Conservation (phyloP, 2,888 invertebrate species). For the Netelia virgata region DNA sequence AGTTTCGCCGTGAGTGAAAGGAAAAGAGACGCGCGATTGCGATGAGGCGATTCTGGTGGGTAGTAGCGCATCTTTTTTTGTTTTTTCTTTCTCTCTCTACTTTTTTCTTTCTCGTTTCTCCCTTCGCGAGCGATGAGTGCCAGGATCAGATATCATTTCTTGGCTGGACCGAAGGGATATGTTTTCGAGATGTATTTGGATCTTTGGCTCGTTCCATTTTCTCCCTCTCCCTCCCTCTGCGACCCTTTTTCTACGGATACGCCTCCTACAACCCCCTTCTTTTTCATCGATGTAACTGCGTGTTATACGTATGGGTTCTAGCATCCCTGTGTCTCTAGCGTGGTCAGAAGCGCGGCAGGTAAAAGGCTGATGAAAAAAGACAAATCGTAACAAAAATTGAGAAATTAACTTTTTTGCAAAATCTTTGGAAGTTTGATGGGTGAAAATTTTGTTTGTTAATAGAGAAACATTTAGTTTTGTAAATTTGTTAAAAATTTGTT, state of each 20-base stretch:
- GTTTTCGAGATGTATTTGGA: constrained; percentile 46
- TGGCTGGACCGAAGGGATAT: constrained; percentile 65
- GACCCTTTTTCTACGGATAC: neutral
- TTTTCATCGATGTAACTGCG: constrained; percentile 2
- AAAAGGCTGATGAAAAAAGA: no score
- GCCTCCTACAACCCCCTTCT: neutral
- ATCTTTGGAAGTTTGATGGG: neutral
- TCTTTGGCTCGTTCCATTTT: constrained; percentile 40
- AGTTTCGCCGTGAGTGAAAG: constrained; percentile 47
- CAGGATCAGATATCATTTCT: constrained; percentile 78
- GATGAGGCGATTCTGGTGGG: constrained; percentile 56
- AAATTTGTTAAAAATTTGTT: no score
- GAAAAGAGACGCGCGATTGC: constrained; percentile 43
- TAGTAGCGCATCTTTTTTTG: constrained; percentile 49
- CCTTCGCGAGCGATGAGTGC: constrained; percentile 75
- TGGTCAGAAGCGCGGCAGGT: constrained; percentile 48
- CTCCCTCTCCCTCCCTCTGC: neutral
- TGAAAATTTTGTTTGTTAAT: no score
- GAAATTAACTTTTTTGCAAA: constrained; percentile 70
- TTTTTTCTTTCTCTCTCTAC: constrained; percentile 9
- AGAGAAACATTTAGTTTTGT: no score
- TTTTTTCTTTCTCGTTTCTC: neutral
- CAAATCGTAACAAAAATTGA: no score
- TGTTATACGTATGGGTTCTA: constrained; percentile 1
- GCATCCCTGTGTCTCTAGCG: neutral